Conservation (phyloP, 2,888 invertebrate species). For the Cephus runcator region DNA sequence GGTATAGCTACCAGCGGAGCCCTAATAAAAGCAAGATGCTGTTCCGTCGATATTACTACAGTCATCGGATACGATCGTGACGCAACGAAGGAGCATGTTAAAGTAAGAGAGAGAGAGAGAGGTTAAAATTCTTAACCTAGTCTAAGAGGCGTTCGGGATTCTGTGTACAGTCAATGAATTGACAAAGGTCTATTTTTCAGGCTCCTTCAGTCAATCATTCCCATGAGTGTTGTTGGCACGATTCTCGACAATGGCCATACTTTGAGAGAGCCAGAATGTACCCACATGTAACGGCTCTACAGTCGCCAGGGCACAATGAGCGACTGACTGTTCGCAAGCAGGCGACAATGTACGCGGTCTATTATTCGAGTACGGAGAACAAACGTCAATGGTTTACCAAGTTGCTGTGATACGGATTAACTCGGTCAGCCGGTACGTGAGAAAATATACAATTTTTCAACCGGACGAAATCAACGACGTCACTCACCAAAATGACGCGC, state of each 20-base stretch:
- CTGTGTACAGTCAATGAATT: neutral
- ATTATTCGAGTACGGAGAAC: constrained; percentile 40
- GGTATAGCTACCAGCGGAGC: neutral
- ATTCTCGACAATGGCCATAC: neutral
- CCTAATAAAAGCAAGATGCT: neutral
- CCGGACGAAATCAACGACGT: neutral
- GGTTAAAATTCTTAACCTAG: neutral
- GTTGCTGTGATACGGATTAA: constrained; percentile 13
- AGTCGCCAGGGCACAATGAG: constrained; percentile 42
- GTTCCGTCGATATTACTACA: neutral
- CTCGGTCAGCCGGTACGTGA: constrained; percentile 24
- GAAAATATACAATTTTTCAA: constrained; percentile 24
- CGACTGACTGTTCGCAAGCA: constrained; percentile 36
- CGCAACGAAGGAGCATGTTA: neutral
- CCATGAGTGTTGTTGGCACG: neutral
- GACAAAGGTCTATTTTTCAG: neutral
- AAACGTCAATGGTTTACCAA: constrained; percentile 30
- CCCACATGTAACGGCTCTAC: constrained; percentile 45
- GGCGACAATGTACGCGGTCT: constrained; percentile 37
- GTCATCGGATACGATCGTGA: neutral
- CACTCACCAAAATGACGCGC: no score
- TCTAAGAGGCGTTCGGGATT: neutral
- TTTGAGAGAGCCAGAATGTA: constrained; percentile 37
- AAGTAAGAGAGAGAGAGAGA: neutral
- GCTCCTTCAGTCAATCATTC: neutral